These are phyloP conservation scores for Sebastes reedi DNA, from an alignment of 2,797 vertebrate species.

Conservation along the genomic window DNA sequence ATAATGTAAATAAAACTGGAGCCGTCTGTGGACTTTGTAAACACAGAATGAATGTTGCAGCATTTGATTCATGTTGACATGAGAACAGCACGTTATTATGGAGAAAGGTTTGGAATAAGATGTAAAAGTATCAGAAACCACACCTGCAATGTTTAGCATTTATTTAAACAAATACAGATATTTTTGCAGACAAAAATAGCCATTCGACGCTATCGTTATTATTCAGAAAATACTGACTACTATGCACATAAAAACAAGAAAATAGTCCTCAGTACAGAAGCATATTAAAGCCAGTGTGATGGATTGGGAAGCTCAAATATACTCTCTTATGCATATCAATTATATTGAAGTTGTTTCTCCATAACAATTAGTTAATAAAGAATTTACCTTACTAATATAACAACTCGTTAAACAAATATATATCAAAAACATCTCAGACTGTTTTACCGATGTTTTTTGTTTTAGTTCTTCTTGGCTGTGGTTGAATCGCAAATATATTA, in stretches of 20 bases:
- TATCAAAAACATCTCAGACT: neutral
- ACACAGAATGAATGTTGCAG: neutral
- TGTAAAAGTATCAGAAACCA: neutral
- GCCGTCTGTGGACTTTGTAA: constrained; percentile 21
- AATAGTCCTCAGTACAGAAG: constrained; percentile 13
- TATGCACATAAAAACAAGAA: constrained; percentile 14
- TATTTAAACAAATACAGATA: constrained; percentile 63
- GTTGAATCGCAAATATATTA: neutral
- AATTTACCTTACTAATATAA: neutral
- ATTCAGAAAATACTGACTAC: constrained; percentile 37
- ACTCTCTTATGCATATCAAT: neutral
- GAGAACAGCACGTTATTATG: neutral
- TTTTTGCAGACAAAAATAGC: constrained; percentile 32
- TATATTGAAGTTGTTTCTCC: neutral
- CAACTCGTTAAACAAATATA: neutral
- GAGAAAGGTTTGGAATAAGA: neutral
- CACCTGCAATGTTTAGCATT: constrained; percentile 21
- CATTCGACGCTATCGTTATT: neutral
- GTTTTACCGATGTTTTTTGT: neutral
- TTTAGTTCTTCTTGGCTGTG: neutral
- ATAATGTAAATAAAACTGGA: constrained; percentile 55
- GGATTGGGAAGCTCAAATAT: neutral
- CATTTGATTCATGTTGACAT: neutral
- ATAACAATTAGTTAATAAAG: neutral
- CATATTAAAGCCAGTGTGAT: neutral